Evolutionary conservation across 23 tunicate genomes (phyloP).

Genomic region (Styela clava): DNA sequence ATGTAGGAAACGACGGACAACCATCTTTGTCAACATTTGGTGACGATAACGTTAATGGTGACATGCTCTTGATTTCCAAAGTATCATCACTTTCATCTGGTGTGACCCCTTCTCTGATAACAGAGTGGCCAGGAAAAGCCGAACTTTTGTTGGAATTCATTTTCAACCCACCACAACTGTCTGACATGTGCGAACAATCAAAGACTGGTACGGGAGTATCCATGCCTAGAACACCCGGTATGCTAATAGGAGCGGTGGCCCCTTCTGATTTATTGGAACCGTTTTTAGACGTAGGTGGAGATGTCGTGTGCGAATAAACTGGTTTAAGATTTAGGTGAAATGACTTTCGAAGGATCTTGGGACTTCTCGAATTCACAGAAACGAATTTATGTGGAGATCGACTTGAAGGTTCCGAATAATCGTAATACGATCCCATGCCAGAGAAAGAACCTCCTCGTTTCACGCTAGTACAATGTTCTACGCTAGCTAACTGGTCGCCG

Average conservation of each 20-base stretch:
- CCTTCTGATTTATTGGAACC: slow-evolving; percentile 34
- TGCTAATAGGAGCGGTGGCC: slow-evolving; percentile 11
- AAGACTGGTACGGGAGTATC: slow-evolving; percentile 14
- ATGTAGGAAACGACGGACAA: slow-evolving; percentile 14
- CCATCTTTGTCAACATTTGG: slow-evolving; percentile 48
- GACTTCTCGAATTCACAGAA: slow-evolving; percentile 70
- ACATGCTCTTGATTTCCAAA: neutral
- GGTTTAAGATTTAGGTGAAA: slow-evolving; percentile 45
- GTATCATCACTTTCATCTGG: slow-evolving; percentile 35
- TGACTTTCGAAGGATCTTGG: slow-evolving; percentile 64
- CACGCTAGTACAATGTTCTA: neutral
- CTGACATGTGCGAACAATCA: slow-evolving; percentile 29
- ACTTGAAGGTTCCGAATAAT: slow-evolving; percentile 31
- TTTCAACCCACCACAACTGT: neutral
- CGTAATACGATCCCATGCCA: slow-evolving; percentile 12
- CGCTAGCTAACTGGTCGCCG: neutral
- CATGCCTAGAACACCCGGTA: neutral
- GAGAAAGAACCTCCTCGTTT: slow-evolving; percentile 6
- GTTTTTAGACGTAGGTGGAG: neutral
- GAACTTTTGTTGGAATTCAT: slow-evolving; percentile 6
- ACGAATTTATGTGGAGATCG: slow-evolving; percentile 46
- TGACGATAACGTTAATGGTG: slow-evolving; percentile 62
- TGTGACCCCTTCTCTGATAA: neutral
- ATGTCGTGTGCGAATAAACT: slow-evolving; percentile 35
- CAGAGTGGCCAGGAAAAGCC: neutral